A percentile compares a stretch with the other conserved stretches of the same genome.
These are phyloP conservation scores for Bombus difficillimus DNA, from an alignment of 1,140 invertebrate genomes.

Conservation along the genomic window DNA sequence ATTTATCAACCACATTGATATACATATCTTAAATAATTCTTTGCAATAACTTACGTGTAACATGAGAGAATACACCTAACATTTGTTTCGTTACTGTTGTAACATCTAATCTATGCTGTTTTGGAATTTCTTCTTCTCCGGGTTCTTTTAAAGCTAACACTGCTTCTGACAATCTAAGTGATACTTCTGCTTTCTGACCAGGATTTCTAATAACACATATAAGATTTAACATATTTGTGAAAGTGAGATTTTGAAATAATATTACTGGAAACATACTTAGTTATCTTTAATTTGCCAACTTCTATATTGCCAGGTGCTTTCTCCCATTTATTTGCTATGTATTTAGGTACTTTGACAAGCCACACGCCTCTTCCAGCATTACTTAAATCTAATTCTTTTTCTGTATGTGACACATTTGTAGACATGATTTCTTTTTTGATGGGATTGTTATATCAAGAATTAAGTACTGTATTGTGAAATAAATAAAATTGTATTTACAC, in stretches of 20 bases:
- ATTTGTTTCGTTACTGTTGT: constrained; percentile 94
- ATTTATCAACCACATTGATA: constrained; percentile 23
- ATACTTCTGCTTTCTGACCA: constrained; percentile 89
- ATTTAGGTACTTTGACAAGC: constrained; percentile 98
- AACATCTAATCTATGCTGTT: constrained; percentile 94
- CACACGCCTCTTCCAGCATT: constrained; percentile 95
- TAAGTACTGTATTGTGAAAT: not conserved
- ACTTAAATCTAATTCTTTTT: constrained; percentile 93
- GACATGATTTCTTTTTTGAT: constrained; percentile 64
- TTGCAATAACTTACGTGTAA: constrained; percentile 84
- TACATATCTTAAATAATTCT: constrained; percentile 9
- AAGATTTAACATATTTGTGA: not conserved
- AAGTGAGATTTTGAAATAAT: not conserved
- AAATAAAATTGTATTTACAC: not conserved
- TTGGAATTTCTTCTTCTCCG: constrained; percentile 90
- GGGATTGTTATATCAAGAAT: not conserved
- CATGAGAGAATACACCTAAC: constrained; percentile 94
- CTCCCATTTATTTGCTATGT: constrained; percentile 95
- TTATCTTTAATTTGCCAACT: constrained; percentile 91
- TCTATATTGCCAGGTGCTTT: constrained; percentile 90
- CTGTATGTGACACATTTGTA: constrained; percentile 82
- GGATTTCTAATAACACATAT: constrained; percentile 76
- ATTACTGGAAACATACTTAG: constrained; percentile 83
- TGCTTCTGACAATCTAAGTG: constrained; percentile 87
- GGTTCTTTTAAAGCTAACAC: constrained; percentile 88